These are phyloP conservation scores for Tragelaphus strepsiceros DNA, from an alignment of 2,113 vertebrate genomes.

Conservation along the genomic window DNA sequence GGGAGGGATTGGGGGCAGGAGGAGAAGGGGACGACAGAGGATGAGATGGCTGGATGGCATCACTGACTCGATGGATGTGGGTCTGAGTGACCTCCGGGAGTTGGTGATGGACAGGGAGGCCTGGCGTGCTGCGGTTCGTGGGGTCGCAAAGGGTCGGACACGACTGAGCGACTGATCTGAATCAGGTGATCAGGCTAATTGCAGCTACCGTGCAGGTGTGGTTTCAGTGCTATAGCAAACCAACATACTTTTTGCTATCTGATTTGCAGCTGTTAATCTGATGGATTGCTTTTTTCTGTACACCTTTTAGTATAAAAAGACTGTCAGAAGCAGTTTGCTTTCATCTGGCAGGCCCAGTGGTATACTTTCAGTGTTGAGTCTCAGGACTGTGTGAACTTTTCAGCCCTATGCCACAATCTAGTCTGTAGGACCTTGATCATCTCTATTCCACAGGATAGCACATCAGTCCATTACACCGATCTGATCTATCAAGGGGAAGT, in stretches of 20 bases:
- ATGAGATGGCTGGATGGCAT: no score
- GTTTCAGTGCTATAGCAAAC: background rate
- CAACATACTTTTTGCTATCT: background rate
- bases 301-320: background rate
- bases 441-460: background rate
- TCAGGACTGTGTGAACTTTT: background rate
- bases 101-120: no score
- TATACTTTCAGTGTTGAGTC: background rate
- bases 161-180: no score
- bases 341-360: background rate
- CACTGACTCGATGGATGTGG: no score
- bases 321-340: background rate
- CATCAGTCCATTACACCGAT: background rate
- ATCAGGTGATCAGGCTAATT: background rate
- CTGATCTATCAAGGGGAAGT: background rate
- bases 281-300: background rate
- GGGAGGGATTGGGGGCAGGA: no score
- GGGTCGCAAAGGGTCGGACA: no score
- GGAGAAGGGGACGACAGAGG: no score
- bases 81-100: no score
- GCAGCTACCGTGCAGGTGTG: background rate
- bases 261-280: background rate
- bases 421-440: background rate
- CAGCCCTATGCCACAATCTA: background rate
- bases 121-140: no score